These are phyloP conservation scores for Dryobotodes eremita DNA, from an alignment of 2,888 invertebrate species.

Conservation along the genomic window DNA sequence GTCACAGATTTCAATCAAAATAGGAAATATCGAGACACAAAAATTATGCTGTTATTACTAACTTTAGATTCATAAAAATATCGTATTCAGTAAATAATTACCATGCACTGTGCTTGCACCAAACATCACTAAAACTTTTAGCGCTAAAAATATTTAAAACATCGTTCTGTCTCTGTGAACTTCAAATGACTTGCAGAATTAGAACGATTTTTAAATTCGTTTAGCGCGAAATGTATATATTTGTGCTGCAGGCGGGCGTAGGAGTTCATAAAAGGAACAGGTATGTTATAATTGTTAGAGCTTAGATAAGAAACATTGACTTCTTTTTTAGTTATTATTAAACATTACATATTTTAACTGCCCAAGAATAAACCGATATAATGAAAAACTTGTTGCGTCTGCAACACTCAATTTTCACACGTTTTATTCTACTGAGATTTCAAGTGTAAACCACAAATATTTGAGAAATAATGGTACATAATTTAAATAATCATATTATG, in stretches of 20 bases:
- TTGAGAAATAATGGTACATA: constrained; percentile 25
- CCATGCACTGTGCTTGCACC: constrained; percentile 7
- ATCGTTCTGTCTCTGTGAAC: not conserved
- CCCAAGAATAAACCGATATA: constrained; percentile 15
- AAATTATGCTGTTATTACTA: constrained; percentile 47
- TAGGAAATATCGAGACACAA: constrained; percentile 23
- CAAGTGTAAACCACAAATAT: constrained; percentile 17
- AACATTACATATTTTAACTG: constrained; percentile 26
- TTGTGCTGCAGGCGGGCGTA: not conserved
- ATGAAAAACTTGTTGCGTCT: constrained; percentile 19
- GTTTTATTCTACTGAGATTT: constrained; percentile 52
- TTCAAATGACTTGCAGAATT: not conserved
- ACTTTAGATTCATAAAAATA: constrained; percentile 20
- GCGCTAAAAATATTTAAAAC: not conserved
- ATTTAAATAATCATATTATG: constrained; percentile 24
- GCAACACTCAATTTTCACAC: constrained; percentile 9
- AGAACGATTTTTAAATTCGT: not conserved
- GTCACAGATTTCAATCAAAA: constrained; percentile 37
- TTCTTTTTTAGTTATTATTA: constrained; percentile 23
- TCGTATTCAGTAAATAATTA: constrained; percentile 18
- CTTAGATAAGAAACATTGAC: constrained; percentile 28
- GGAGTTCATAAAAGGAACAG: not conserved
- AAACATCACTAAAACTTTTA: not conserved
- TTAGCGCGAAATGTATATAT: not conserved
- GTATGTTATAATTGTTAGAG: constrained; percentile 12